Evolutionary conservation across 37 sponge, comb jelly and placozoan genomes (phyloP).

Genomic region (Chondrosia reniformis): DNA sequence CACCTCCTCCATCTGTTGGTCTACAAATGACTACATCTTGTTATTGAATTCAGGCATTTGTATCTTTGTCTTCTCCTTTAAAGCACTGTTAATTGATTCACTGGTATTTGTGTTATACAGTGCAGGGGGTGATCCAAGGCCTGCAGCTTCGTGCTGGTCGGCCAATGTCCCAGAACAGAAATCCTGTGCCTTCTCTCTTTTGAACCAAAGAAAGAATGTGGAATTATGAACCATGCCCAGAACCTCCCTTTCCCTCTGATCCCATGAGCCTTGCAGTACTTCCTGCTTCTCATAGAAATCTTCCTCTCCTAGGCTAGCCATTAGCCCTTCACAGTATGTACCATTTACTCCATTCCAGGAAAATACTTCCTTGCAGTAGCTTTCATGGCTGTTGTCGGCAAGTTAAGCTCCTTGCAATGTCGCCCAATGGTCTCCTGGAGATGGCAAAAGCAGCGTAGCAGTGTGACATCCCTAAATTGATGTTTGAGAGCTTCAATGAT

Average conservation of each 20-base stretch:
- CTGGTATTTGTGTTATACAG: conserved; percentile 17
- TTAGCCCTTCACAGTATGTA: conserved; percentile 4
- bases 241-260: conserved; percentile 2
- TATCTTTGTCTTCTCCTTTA: conserved; percentile 15
- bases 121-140: conserved; percentile 18
- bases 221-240: neutral
- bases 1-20: neutral
- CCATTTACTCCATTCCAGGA: conserved; percentile 14
- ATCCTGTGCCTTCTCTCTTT: neutral
- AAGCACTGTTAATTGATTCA: conserved; percentile 13
- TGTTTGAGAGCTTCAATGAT: conserved; percentile 1
- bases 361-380: conserved; percentile 5
- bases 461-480: neutral
- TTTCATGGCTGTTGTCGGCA: neutral
- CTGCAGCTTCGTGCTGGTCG: neutral
- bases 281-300: neutral
- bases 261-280: conserved; percentile 1
- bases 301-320: neutral
- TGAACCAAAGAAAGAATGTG: conserved; percentile 5
- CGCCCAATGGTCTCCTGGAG: conserved; percentile 13
- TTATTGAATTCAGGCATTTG: conserved; percentile 17
- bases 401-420: neutral
- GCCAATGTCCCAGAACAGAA: conserved; percentile 3
- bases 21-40: conserved; percentile 13
- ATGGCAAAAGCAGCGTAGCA: conserved; percentile 14